Evolutionary conservation across 2,113 vertebrate genomes (phyloP).

Genomic region (Pelusios castaneus): DNA sequence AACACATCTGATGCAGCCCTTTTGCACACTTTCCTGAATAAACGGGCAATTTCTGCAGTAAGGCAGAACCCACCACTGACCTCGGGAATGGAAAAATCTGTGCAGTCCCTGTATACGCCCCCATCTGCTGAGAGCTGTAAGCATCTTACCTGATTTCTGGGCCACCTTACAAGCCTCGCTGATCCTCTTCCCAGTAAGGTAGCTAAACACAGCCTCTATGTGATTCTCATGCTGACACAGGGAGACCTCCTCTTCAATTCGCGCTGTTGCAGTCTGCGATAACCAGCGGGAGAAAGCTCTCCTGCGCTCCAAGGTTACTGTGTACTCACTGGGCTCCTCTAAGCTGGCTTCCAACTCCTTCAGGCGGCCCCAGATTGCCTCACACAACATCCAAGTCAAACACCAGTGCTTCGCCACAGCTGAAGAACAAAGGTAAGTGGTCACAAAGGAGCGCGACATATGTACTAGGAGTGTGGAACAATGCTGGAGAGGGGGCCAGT

Average conservation of each 20-base stretch:
- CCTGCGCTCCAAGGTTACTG: conserved; percentile 85
- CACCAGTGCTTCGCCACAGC: conserved; percentile 85
- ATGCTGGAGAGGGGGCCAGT: not conserved
- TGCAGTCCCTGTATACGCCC: not conserved
- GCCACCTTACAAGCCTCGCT: conserved; percentile 91
- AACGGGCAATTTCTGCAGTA: not conserved
- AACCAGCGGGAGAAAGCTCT: conserved; percentile 91
- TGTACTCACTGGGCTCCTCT: conserved; percentile 77
- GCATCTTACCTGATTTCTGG: conserved; percentile 85
- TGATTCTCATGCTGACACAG: conserved; percentile 69
- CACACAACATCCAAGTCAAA: conserved; percentile 91
- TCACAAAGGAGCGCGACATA: not conserved
- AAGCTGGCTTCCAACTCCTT: conserved; percentile 76
- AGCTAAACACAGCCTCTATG: conserved; percentile 91
- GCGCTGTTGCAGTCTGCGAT: conserved; percentile 74
- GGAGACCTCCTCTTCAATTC: conserved; percentile 87
- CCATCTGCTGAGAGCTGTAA: rapidly evolving
- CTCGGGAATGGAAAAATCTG: not conserved
- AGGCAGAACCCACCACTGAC: not conserved
- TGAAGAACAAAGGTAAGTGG: conserved; percentile 16
- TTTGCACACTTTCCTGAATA: not conserved
- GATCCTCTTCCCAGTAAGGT: conserved; percentile 89
- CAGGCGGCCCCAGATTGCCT: conserved; percentile 89
- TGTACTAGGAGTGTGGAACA: rapidly evolving
- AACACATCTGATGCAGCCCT: not conserved